A percentile compares a stretch with the other conserved stretches of the same genome.
Evolutionary conservation across 2,888 invertebrate species (phyloP).

Genomic region (Metallyticus violacea): DNA sequence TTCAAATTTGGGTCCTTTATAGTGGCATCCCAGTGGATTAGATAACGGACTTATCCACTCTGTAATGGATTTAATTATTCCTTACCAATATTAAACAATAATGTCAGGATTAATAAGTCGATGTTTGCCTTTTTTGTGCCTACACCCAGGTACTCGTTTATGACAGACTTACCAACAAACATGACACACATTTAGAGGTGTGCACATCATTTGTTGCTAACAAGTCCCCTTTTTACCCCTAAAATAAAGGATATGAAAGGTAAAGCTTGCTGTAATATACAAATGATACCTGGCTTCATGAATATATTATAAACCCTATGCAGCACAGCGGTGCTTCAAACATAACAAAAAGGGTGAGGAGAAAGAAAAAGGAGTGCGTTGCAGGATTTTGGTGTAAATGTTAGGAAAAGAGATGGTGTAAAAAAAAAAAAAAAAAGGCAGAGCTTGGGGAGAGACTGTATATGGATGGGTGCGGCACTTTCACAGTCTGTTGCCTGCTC

Average conservation of each 20-base stretch:
- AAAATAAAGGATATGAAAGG: background rate
- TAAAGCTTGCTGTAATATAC: background rate
- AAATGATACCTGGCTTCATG: background rate
- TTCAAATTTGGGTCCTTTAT: too few species aligned
- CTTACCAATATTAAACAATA: too few species aligned
- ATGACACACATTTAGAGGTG: too few species aligned
- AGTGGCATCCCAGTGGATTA: too few species aligned
- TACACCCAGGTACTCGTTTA: too few species aligned
- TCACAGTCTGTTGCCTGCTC: background rate
- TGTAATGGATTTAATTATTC: too few species aligned
- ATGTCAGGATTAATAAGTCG: too few species aligned
- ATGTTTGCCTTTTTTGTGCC: too few species aligned
- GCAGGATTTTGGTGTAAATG: background rate
- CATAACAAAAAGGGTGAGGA: background rate
- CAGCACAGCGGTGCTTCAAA: background rate
- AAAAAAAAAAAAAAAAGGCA: too few species aligned
- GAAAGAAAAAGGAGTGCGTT: background rate
- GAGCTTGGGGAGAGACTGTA: background rate
- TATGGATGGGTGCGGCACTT: background rate
- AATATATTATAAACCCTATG: background rate
- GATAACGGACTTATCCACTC: too few species aligned
- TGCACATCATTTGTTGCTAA: background rate
- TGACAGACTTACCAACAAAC: too few species aligned
- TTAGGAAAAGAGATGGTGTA: too few species aligned
- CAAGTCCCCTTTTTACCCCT: background rate